Percentiles rank a stretch among this genome's conserved stretches.
These are phyloP conservation scores for Maccullochella peelii DNA, from an alignment of 2,113 vertebrate species.

Conservation along the genomic window DNA sequence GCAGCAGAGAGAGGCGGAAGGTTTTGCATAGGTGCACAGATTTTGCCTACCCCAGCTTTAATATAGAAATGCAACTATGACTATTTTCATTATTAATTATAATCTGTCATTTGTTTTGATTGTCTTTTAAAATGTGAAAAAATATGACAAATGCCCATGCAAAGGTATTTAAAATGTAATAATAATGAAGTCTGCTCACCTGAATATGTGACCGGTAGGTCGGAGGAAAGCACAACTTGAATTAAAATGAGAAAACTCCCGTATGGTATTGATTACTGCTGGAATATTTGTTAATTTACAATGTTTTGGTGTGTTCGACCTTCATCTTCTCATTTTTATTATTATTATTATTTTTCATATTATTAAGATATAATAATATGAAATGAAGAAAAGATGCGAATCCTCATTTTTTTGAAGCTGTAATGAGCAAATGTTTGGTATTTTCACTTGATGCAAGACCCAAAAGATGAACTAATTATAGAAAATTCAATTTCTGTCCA, in stretches of 20 bases:
- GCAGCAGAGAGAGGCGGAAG: too few species aligned
- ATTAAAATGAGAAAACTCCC: neutral
- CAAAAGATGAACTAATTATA: neutral
- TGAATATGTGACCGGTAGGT: too few species aligned
- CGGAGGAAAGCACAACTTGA: too few species aligned
- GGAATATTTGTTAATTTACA: too few species aligned
- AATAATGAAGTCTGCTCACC: too few species aligned
- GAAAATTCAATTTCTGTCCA: neutral
- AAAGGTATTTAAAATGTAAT: neutral
- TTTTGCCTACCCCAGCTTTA: too few species aligned
- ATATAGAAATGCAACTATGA: neutral
- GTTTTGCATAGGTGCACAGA: too few species aligned
- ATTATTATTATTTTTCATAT: too few species aligned
- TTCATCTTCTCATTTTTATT: neutral
- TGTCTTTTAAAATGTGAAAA: neutral
- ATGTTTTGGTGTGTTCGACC: too few species aligned
- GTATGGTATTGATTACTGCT: too few species aligned
- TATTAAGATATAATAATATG: neutral
- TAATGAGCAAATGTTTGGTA: neutral
- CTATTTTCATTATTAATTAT: neutral
- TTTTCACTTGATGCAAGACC: neutral
- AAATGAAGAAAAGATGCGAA: neutral
- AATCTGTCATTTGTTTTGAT: neutral
- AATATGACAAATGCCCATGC: neutral
- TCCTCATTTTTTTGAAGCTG: neutral